A percentile compares a stretch with the other conserved stretches of the same genome.
phyloP scores from a whole-genome alignment of 2,797 vertebrate species.

The Danio kyathit region DNA sequence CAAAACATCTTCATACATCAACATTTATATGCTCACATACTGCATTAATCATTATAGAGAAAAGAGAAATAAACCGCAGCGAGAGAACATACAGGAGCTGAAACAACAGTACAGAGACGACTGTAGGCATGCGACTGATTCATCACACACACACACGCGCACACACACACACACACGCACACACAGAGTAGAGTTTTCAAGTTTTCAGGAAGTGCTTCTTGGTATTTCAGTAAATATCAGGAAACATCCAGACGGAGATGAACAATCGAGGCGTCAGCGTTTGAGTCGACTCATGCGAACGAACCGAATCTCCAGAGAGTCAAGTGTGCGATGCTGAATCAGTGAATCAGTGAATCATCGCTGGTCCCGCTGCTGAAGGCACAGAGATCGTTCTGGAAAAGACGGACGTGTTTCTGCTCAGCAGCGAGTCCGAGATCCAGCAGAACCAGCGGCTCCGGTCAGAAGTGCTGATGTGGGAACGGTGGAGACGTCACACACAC shows the following conservation, averaged over 20 bases:
- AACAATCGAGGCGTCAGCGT: constrained; percentile 40
- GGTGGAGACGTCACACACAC: too few species aligned
- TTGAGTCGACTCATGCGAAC: constrained; percentile 10
- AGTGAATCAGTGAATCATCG: background rate
- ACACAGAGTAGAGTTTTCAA: constrained; percentile 74
- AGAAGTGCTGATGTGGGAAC: too few species aligned
- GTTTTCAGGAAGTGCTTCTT: constrained; percentile 82
- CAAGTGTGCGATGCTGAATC: too few species aligned
- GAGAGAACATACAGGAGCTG: constrained; percentile 83
- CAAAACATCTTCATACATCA: constrained; percentile 83
- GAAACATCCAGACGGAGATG: constrained; percentile 55
- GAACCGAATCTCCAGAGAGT: background rate
- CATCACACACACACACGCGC: constrained; percentile 45
- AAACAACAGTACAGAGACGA: constrained; percentile 93
- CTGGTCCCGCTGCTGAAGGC: constrained; percentile 43
- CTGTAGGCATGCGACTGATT: constrained; percentile 76
- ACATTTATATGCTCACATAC: constrained; percentile 83
- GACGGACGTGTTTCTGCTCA: background rate
- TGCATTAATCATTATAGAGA: constrained; percentile 79
- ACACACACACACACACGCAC: constrained; percentile 1
- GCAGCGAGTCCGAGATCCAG: too few species aligned
- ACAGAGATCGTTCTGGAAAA: constrained; percentile 48
- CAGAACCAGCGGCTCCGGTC: too few species aligned
- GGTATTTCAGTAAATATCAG: constrained; percentile 52
- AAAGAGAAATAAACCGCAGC: constrained; percentile 69